A percentile compares a stretch with the other conserved stretches of the same genome.
Conservation (phyloP, 2,797 vertebrate species). For the Hybognathus amarus region DNA sequence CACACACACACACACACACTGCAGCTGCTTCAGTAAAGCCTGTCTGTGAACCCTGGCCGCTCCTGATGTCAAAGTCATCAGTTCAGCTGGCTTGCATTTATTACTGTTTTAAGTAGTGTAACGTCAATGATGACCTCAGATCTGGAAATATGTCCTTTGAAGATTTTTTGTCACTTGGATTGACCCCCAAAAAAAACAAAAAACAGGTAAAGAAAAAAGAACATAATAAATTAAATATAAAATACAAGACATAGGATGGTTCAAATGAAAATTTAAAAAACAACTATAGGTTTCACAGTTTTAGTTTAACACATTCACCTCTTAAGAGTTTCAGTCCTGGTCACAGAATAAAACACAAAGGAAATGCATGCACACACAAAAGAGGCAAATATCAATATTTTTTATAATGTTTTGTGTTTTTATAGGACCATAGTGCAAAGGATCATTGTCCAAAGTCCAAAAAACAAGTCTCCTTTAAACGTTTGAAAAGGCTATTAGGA, state of each 20-base stretch:
- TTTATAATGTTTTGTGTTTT: neutral
- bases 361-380: neutral
- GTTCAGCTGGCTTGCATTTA: conserved; percentile 49
- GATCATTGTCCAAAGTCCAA: neutral
- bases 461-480: neutral
- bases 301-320: neutral
- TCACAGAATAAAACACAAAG: conserved; percentile 6
- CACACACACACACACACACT: neutral
- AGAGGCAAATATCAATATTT: neutral
- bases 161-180: neutral
- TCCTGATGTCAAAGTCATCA: conserved; percentile 59
- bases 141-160: conserved; percentile 17
- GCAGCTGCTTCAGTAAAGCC: conserved; percentile 41
- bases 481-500: neutral
- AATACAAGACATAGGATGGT: neutral
- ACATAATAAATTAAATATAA: neutral
- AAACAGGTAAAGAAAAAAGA: neutral
- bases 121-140: conserved; percentile 7
- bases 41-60: conserved; percentile 43
- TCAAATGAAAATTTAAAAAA: neutral
- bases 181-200: neutral
- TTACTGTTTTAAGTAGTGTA: conserved; percentile 30
- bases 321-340: neutral
- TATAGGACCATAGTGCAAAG: neutral
- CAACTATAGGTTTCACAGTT: neutral